Evolutionary conservation across 2,113 vertebrate species (phyloP), one percentile per base, ranked within the genome.

Genomic region (Aleadryas rufinucha): DNA sequence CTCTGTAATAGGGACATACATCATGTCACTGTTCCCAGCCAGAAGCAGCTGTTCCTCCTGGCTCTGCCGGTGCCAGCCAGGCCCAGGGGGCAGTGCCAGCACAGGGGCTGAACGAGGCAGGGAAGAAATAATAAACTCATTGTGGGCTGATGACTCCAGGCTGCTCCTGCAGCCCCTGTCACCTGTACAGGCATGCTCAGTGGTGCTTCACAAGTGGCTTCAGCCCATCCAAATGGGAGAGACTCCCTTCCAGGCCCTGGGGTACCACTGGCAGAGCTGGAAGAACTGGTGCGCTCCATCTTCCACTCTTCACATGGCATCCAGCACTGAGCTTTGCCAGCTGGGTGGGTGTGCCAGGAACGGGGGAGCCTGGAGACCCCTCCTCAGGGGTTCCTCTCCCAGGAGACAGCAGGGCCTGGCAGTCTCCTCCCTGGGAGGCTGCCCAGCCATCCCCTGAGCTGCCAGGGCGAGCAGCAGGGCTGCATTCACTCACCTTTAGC

Each of bases 211-310:
- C 61, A 1, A 8, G 35, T 0, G 0, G 5, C 78, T 59, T 23
- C 21, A 19, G 53, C 39, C 21, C 2, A 8, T 2, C 24, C 3
- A 0, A 1, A 4, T 0, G 15, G 56, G 4, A 23, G 2, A 4
- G 0, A 1, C 9, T 35, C 53, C 17, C 21, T 8, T 6, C 4
- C 39, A 11, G 63, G 41, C 50, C 13, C n/a, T 1, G 1, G 5
- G 61, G 5, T 3, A 1, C 42, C 4, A 0, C 42, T 18, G 56
- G 33, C n/a, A 52, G 26, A 24, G 21, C 82, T 30, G 52, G 35
- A 1, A n/a, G 24, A 15, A 41, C 35, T 18, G 50, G 1, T 14
- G 56, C 16, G 37, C 42, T n/a, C n/a, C 18, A 2, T 3, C 19
- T 56, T 53, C 47, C 27, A 4, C 23, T 49, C 49, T 18, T 6